Conservation (phyloP, 2,113 vertebrate genomes). For the Narcine bancroftii region DNA sequence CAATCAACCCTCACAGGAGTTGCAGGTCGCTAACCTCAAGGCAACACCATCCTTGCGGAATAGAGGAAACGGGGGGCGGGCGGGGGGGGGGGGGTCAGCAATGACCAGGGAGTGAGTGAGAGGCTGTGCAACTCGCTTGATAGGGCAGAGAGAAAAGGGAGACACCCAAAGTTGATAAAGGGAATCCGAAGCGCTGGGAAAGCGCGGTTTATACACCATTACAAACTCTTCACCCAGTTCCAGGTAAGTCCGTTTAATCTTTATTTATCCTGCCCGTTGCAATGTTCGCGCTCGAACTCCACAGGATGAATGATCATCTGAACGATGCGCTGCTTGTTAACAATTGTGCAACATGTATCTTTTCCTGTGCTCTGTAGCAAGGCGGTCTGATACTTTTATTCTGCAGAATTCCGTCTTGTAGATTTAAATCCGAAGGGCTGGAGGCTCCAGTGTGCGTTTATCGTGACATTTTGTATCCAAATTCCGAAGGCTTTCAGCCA, state of each 20-base stretch:
- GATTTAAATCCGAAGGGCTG: neutral
- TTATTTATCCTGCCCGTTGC: neutral
- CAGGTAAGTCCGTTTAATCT: neutral
- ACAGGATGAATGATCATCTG: neutral
- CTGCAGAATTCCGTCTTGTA: neutral
- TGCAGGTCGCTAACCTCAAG: slow-evolving; percentile 48
- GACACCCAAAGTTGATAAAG: neutral
- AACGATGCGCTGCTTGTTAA: neutral
- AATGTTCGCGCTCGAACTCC: neutral
- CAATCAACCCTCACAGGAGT: neutral
- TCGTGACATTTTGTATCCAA: neutral
- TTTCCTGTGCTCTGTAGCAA: neutral
- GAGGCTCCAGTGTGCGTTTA: neutral
- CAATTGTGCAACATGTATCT: neutral
- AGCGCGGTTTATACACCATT: slow-evolving; percentile 50
- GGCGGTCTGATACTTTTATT: neutral
- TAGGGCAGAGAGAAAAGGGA: neutral
- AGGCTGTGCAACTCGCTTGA: neutral
- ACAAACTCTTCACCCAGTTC: neutral
- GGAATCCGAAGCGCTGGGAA: slow-evolving; percentile 24
- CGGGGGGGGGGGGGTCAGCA: slow-evolving; percentile 26
- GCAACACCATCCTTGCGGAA: slow-evolving; percentile 50
- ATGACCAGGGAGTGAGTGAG: neutral
- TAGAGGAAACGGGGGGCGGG: slow-evolving; percentile 38
- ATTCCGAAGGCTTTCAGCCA: neutral